Base-by-base conservation (phyloP, 92 coral and sea anemone species). In the Anthopleura xanthogrammica region DNA sequence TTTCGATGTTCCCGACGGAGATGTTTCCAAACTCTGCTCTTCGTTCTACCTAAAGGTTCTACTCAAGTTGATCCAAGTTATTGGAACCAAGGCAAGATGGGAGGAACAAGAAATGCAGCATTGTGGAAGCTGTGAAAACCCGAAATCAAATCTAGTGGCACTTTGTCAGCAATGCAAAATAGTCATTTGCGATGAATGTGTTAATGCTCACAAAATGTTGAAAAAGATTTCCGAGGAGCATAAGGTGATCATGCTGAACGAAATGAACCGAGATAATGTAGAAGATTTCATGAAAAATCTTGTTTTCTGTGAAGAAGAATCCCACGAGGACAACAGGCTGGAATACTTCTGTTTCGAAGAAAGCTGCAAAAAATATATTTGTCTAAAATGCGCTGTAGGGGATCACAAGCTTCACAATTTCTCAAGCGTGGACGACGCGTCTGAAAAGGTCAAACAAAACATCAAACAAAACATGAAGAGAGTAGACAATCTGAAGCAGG, bases 171-270 rank as follows among this genome's bases (percentile, higher is more conserved):
- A 41, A 40, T 79, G 72, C 36, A 2, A 3, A 17, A 54, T 73
- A 36, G 43, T 79, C 36, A 16, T 79, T 79, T 79, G 82, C 52
- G 29, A 42, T 23, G 82, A 57, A 56, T 79, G 82, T 22, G 52
- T 60, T 42, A 79, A 36, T 65, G 82, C 72, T n/a, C 82, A 79
- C 72, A 57, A 79, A 36, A 39, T 19, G 24, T 56, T 60, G 55
- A 56, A 57, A 41, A 24, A 3, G 13, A 17, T 60, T 36, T 13
- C 14, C 1, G 42, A 57, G 22, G 43, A 77, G 20, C 82, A 78
- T 56, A 14, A 24, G 29, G 23, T 46, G 4, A 58, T 22, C 2
- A 77, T 77, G 80, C 39, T 77, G 42, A 20, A 23, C 41, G 80
- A 77, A 20, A 50, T 77, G 5, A 77, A 52, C 39, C 19, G 60